A percentile compares a stretch with the other conserved stretches of the same genome.
phyloP scores from a whole-genome alignment of 2,113 vertebrate species.

The Nettapus auritus region DNA sequence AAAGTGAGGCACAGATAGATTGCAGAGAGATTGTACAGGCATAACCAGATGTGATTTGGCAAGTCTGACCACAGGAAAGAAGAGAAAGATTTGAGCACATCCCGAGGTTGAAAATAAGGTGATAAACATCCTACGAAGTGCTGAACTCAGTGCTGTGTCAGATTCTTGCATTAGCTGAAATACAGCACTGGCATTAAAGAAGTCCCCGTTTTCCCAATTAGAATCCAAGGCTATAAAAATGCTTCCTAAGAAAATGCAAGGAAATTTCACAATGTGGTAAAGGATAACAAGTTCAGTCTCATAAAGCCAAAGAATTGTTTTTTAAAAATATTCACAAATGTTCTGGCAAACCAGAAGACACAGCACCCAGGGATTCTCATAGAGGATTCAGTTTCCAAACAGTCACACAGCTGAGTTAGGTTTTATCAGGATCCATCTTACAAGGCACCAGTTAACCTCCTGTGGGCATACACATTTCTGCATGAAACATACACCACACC shows the following conservation, averaged over 20 bases:
- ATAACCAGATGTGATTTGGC: neutral
- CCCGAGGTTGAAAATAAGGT: neutral
- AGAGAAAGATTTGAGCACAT: neutral
- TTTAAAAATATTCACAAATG: neutral
- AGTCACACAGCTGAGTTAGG: neutral
- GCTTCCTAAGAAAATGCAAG: neutral
- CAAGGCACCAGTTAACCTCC: slow-evolving; percentile 39
- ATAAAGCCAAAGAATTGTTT: neutral
- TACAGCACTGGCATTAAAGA: slow-evolving; percentile 15
- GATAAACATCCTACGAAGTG: slow-evolving; percentile 30
- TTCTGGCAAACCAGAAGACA: slow-evolving; percentile 7
- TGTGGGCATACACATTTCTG: slow-evolving; percentile 25
- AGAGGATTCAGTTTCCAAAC: neutral
- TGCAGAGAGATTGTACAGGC: neutral
- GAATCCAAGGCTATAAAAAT: slow-evolving; percentile 24
- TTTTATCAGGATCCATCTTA: slow-evolving; percentile 20
- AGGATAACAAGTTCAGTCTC: neutral
- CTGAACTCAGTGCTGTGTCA: slow-evolving; percentile 39
- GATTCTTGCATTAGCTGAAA: slow-evolving; percentile 47
- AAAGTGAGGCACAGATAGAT: neutral
- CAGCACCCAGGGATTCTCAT: neutral
- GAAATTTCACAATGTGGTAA: neutral
- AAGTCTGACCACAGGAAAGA: neutral
- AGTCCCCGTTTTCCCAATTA: slow-evolving; percentile 56
- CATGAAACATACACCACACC: neutral